Base-by-base conservation (phyloP, 2,888 invertebrate genomes). In the Ennomos quercinarius region DNA sequence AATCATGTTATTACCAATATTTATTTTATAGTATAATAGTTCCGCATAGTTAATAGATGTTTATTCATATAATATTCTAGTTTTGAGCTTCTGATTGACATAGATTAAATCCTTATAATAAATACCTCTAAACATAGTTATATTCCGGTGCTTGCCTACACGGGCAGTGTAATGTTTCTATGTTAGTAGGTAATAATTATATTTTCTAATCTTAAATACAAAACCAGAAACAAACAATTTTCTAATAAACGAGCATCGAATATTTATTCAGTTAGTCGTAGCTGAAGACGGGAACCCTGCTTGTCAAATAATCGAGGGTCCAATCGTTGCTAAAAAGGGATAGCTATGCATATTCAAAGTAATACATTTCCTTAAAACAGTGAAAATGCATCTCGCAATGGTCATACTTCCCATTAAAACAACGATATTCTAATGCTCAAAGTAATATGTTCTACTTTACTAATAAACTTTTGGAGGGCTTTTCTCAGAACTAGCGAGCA, bases 201-300 rank as follows among this genome's bases (percentile, higher is more conserved):
- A 27, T 5, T 27, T 27, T 27, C 27, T 27, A 27, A 27, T 27
- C 27, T 27, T 6, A 27, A 27, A 27, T 27, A 27, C 27, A 6
- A 6, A 27, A 27, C 27, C 27, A 27, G 27, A 27, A 27, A 27
- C 27, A 27, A 1, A 27, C 5, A 6, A 27, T 27, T 44, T 37
- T 34, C 27, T 39, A 10, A 10, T 36, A 36, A 12, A 36, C 47
- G 35, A 44, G n/a, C 38, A 10, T 34, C 37, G 39, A 9, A 5
- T 34, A n/a, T 37, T 40, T 47, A 41, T 36, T 8, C 12, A 43
- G 27, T 12, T 10, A 17, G 81, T 86, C 88, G 89, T 83, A 89
- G 90, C 91, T 89, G 91, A 91, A 77, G 89, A 91, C 80, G 84
- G 87, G 91, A 82, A 72, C 83, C 76, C 91, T 92, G 91, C 91